Evolutionary conservation across 2,888 invertebrate genomes (phyloP), one percentile per base, ranked within the genome.

Genomic region (Caenorhabditis doughertyi): DNA sequence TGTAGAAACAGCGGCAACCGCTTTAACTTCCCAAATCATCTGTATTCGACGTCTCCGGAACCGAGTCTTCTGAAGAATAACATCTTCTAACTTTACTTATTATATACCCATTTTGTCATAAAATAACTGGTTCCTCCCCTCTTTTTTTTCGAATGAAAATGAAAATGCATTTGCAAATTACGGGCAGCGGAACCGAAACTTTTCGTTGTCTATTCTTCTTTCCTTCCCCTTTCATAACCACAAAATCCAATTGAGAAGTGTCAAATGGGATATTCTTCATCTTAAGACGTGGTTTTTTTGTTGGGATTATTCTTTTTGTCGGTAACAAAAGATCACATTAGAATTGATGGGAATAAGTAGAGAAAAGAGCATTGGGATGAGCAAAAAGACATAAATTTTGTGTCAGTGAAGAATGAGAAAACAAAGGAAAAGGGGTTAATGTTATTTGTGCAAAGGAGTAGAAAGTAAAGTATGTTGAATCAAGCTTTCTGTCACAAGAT

Each of bases 21-120:
- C 71, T 44, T 79, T 70, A 35, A 65, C 71, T 53, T 62, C 76
- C 51, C 32, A 53, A 60, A 68, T 77, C 32, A 23, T 77, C n/a
- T 9, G 27, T 7, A 42, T 25, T 9, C 21, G 29, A 58, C n/a
- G 51, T 27, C 7, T 55, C 18, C 55, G 29, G n/a, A n/a, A n/a
- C n/a, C n/a, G n/a, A n/a, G n/a, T n/a, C n/a, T n/a, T n/a, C n/a
- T n/a, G n/a, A n/a, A n/a, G n/a, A n/a, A n/a, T n/a, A n/a, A n/a
- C n/a, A n/a, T n/a, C n/a, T n/a, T n/a, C n/a, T n/a, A n/a, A n/a
- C n/a, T n/a, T n/a, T n/a, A n/a, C n/a, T n/a, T n/a, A n/a, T n/a
- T 18, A 47, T 47, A 47, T 47, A 47, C 18, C 18, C 18, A 4
- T 18, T 47, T 47, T 16, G 16, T 39, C 39, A 39, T 39, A 9